Conservation (phyloP, 2,888 invertebrate species). For the Oscheius myriophilus region DNA sequence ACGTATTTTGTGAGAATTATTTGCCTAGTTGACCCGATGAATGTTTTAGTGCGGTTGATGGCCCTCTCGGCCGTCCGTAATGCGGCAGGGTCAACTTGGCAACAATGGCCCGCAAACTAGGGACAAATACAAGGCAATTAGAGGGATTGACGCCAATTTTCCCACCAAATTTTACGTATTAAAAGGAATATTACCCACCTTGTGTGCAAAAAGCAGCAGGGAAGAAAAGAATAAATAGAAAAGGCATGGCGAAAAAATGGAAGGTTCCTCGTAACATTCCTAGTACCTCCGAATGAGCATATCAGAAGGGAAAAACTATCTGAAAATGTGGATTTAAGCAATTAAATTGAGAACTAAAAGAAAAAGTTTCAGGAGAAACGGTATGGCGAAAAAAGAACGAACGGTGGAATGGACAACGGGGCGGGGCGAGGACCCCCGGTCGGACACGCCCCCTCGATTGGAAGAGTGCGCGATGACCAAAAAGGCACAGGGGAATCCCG, state of each 20-base stretch:
- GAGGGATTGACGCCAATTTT: background rate
- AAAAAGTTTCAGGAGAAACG: background rate
- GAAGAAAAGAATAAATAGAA: conserved; percentile 23
- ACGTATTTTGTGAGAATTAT: too few relatives aligned
- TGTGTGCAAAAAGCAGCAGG: conserved; percentile 4
- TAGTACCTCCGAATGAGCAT: conserved; percentile 16
- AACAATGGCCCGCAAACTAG: conserved; percentile 28
- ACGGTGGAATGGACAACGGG: too few relatives aligned
- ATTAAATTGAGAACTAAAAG: background rate
- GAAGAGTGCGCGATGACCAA: conserved; percentile 8
- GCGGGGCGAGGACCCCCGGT: too few relatives aligned
- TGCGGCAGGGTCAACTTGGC: background rate
- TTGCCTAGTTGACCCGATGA: too few relatives aligned
- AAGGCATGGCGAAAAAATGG: conserved; percentile 6
- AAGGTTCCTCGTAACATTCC: conserved; percentile 1
- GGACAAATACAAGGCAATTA: too few relatives aligned
- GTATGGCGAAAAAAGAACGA: background rate
- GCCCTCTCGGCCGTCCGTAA: too few relatives aligned
- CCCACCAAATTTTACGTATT: background rate
- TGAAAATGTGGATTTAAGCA: background rate
- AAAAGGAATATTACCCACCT: conserved; percentile 10
- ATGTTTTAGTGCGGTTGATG: too few relatives aligned
- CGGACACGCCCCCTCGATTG: background rate
- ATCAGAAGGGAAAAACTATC: background rate
- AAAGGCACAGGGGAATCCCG: background rate